Percentiles rank a stretch among this genome's conserved stretches.
phyloP scores from a whole-genome alignment of 2,888 invertebrate species.

The Drymonia ruficornis region DNA sequence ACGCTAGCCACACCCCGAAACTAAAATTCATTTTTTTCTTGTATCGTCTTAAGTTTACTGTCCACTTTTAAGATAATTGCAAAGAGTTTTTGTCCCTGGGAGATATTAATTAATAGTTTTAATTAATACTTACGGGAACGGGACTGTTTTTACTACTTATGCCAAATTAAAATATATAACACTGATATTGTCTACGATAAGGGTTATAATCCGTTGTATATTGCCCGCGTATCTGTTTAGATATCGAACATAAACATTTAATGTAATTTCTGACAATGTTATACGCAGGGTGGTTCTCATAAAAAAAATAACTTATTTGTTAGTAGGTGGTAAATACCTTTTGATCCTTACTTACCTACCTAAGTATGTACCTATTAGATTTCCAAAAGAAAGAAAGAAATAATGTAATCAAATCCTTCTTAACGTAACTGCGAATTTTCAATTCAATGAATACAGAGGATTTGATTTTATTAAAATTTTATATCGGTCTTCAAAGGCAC shows the following conservation, averaged over 20 bases:
- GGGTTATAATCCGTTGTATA: slow-evolving; percentile 67
- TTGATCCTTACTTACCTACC: too few relatives aligned
- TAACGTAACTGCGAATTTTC: neutral
- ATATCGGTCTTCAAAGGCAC: too few relatives aligned
- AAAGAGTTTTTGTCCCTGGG: neutral
- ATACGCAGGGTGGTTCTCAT: slow-evolving; percentile 20
- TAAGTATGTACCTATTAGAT: neutral
- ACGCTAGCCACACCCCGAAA: too few relatives aligned
- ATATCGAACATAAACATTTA: slow-evolving; percentile 54
- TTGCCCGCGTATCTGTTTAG: slow-evolving; percentile 58
- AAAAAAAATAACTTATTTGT: neutral
- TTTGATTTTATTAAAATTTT: neutral
- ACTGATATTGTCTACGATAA: slow-evolving; percentile 54
- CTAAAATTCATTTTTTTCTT: too few relatives aligned
- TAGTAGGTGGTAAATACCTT: too few relatives aligned
- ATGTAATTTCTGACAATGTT: slow-evolving; percentile 41
- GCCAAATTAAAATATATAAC: slow-evolving; percentile 20
- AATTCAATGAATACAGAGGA: neutral
- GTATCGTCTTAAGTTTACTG: neutral
- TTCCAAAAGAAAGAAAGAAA: slow-evolving; percentile 9
- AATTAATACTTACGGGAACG: neutral
- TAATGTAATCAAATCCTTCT: neutral
- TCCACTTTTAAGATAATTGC: neutral
- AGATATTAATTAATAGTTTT: neutral
- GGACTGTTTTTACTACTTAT: neutral